phyloP scores from a whole-genome alignment of 2,888 invertebrate genomes.

The Galeopsomyia nigrocyanea region DNA sequence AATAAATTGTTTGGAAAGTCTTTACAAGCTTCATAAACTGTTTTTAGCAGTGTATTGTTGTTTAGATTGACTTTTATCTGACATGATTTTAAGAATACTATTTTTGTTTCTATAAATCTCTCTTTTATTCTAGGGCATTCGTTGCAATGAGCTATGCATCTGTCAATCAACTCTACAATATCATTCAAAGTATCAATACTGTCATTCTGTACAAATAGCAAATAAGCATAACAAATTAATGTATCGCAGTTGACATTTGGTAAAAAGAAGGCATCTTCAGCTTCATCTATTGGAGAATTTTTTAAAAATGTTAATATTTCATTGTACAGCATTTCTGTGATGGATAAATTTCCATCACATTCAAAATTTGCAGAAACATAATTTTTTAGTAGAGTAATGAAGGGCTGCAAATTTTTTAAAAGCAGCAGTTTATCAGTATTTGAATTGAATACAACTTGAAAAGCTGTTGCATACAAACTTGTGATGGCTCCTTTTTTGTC shows the following conservation, averaged over 20 bases:
- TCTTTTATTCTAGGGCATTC: conserved; percentile 62
- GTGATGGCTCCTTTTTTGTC: conserved; percentile 65
- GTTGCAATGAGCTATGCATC: conserved; percentile 57
- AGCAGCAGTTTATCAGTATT: conserved; percentile 52
- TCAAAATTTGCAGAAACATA: conserved; percentile 3
- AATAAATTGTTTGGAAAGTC: conserved; percentile 74
- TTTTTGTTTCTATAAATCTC: conserved; percentile 68
- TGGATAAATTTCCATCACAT: conserved; percentile 19
- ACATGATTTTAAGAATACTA: conserved; percentile 60
- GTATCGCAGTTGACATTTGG: conserved; percentile 71
- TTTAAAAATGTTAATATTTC: conserved; percentile 52
- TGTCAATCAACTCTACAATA: conserved; percentile 54
- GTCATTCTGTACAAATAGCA: conserved; percentile 66
- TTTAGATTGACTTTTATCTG: conserved; percentile 47
- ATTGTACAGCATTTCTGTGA: conserved; percentile 42
- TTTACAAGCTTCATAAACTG: conserved; percentile 54
- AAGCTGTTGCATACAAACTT: conserved; percentile 67
- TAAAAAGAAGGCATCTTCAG: conserved; percentile 65
- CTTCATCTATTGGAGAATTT: conserved; percentile 51
- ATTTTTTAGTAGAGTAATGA: conserved; percentile 6
- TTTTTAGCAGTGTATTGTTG: conserved; percentile 48
- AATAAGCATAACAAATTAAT: conserved; percentile 72
- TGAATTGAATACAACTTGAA: conserved; percentile 59
- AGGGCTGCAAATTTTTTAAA: conserved; percentile 49
- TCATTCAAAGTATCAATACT: conserved; percentile 41